Evolutionary conservation across 2,888 invertebrate genomes (phyloP).

Genomic region (Leucophenga montana): DNA sequence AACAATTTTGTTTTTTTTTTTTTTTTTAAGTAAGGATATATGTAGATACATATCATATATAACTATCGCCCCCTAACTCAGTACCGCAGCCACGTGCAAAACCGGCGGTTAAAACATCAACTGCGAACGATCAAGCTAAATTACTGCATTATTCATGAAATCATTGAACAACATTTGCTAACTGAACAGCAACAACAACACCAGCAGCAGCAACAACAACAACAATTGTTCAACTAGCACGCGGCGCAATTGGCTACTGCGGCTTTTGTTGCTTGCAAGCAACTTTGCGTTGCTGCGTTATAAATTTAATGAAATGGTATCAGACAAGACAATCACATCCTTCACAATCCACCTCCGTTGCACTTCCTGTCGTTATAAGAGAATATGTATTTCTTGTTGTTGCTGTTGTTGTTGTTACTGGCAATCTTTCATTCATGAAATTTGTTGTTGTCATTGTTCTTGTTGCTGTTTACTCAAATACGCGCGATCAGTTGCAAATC

Average conservation of each 20-base stretch:
- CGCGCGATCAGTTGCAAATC: constrained; percentile 53
- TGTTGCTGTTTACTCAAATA: constrained; percentile 25
- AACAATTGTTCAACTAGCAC: constrained; percentile 39
- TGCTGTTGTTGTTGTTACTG: constrained; percentile 25
- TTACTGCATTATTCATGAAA: constrained; percentile 57
- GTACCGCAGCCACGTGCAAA: background rate
- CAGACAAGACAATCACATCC: constrained; percentile 52
- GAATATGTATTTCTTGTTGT: constrained; percentile 11
- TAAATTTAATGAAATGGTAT: constrained; percentile 35
- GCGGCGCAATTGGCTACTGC: constrained; percentile 3
- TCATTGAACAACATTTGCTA: constrained; percentile 64
- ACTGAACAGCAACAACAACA: constrained; percentile 42
- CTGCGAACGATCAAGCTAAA: constrained; percentile 19
- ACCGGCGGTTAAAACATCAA: background rate
- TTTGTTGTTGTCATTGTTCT: constrained; percentile 54
- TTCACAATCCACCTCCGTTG: constrained; percentile 61
- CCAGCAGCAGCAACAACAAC: constrained; percentile 35
- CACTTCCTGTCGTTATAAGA: constrained; percentile 54
- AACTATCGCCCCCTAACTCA: too few relatives aligned
- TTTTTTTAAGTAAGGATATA: too few relatives aligned
- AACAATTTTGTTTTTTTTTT: too few relatives aligned
- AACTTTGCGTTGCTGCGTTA: constrained; percentile 8
- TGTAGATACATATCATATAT: too few relatives aligned
- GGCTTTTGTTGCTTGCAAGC: background rate
- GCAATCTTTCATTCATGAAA: constrained; percentile 67